Base-by-base conservation (phyloP, 1,140 invertebrate genomes). In the Listronotus oregonensis region DNA sequence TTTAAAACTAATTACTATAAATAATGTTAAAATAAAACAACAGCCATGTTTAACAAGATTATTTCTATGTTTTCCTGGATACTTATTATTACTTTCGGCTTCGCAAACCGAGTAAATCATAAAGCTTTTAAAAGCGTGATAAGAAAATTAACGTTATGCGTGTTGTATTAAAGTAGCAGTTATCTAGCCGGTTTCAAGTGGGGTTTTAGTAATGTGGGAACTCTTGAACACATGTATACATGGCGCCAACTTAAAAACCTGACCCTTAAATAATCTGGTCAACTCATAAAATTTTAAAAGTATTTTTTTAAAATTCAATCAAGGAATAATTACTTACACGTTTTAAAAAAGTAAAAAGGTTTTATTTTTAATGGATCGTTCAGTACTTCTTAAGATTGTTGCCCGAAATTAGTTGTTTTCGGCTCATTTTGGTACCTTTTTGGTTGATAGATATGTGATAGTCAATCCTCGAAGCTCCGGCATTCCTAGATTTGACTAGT, bases 101-200 rank as follows among this genome's bases (percentile, higher is more conserved):
- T 37, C 11, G 40, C 18, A 43, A 56, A 43, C n/a, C 6, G 21
- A 51, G 47, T 63, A 63, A 63, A 63, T 54, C 39, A 63, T 52
- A 63, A 63, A 63, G 49, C 60, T 63, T 63, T 63, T 63, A 63
- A 63, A 55, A 63, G 39, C 18, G 14, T 64, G 68, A 70, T 70
- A 70, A 67, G 68, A 43, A 67, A 66, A 52, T 56, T 54, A 70
- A 49, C n/a, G 42, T 56, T 60, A 42, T 52, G 54, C 59, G 31
- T 34, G 21, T 57, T 57, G 15, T 66, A 42, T 70, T 70, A 70
- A 70, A 70, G 51, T 66, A 67, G 51, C 59, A 57, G 67, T 70
- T 70, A 70, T 70, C 68, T 67, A 66, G 47, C 64, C 60, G 60
- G 58, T 67, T 67, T 70, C 68, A 70, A 70, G 68, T 70, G 68